phyloP scores from a whole-genome alignment of 1,140 invertebrate genomes.

The Lordiphosa collinella region DNA sequence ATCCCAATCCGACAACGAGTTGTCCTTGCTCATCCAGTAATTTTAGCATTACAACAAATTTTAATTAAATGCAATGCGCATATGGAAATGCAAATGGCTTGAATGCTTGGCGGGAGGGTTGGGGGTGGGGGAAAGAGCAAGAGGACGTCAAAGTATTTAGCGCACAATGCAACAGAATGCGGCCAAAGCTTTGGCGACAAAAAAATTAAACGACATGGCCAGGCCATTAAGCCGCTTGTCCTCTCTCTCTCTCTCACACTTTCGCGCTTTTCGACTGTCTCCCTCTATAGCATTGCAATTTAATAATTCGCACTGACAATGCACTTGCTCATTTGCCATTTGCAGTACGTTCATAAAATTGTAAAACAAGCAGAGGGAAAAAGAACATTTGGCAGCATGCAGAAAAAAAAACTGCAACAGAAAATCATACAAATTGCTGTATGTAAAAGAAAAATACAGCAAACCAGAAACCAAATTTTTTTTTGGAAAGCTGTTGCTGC shows the following conservation, averaged over 20 bases:
- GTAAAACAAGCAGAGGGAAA: conserved; percentile 33
- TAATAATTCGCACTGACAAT: conserved; percentile 53
- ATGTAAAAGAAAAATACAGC: conserved; percentile 31
- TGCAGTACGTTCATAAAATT: conserved; percentile 41
- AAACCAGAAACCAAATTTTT: conserved; percentile 31
- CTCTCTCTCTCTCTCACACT: background rate
- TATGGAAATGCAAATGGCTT: conserved; percentile 63
- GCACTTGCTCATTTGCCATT: conserved; percentile 50
- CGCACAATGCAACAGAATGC: conserved; percentile 54
- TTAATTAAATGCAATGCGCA: conserved; percentile 72
- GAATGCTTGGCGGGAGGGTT: conserved; percentile 13
- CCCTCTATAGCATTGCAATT: conserved; percentile 38
- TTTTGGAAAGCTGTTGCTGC: conserved; percentile 48
- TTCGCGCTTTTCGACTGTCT: background rate
- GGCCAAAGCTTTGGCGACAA: conserved; percentile 17
- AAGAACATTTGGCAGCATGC: conserved; percentile 27
- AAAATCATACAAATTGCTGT: conserved; percentile 57
- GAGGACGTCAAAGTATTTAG: conserved; percentile 48
- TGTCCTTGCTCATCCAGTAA: conserved; percentile 37
- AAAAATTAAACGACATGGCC: conserved; percentile 42
- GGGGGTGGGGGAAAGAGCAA: background rate
- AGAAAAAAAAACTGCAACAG: conserved; percentile 25
- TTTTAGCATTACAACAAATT: conserved; percentile 61
- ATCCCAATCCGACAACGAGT: background rate
- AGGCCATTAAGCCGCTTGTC: conserved; percentile 44